A percentile compares a stretch with the other conserved stretches of the same genome.
phyloP scores from a whole-genome alignment of 1,140 invertebrate genomes.

The Dendroctonus ponderosae region DNA sequence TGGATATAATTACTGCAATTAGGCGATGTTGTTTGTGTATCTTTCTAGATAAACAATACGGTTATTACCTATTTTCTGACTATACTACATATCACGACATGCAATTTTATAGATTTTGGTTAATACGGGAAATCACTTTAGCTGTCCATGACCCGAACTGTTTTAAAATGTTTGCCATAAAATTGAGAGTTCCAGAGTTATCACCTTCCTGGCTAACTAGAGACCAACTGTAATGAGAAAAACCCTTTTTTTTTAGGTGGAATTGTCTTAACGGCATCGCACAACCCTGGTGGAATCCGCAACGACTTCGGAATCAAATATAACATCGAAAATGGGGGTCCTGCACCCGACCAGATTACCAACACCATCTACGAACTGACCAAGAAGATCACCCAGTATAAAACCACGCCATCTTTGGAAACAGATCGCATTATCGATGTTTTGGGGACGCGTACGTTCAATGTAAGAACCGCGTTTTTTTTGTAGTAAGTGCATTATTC shows the following conservation, averaged over 20 bases:
- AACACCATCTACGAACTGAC: conserved; percentile 85
- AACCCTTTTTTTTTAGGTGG: conserved; percentile 63
- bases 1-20: too few species aligned
- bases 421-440: conserved; percentile 57
- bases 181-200: too few species aligned
- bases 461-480: conserved; percentile 22
- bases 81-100: too few species aligned
- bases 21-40: too few species aligned
- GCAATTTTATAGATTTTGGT: too few species aligned
- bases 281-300: conserved; percentile 97
- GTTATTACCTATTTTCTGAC: too few species aligned
- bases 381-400: conserved; percentile 76
- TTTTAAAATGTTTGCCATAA: too few species aligned
- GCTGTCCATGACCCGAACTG: too few species aligned
- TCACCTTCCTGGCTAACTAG: too few species aligned
- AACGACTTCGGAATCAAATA: conserved; percentile 99
- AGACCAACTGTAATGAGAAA: too few species aligned
- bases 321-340: conserved; percentile 95
- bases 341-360: conserved; percentile 89
- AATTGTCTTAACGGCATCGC: conserved; percentile 96
- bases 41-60: too few species aligned
- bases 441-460: conserved; percentile 36
- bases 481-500: background rate
- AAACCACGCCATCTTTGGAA: conserved; percentile 72
- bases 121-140: too few species aligned